Percentiles rank a stretch among this genome's conserved stretches.
These are phyloP conservation scores for Caenorhabditis latens DNA, from an alignment of 1,140 invertebrate genomes.

Conservation along the genomic window DNA sequence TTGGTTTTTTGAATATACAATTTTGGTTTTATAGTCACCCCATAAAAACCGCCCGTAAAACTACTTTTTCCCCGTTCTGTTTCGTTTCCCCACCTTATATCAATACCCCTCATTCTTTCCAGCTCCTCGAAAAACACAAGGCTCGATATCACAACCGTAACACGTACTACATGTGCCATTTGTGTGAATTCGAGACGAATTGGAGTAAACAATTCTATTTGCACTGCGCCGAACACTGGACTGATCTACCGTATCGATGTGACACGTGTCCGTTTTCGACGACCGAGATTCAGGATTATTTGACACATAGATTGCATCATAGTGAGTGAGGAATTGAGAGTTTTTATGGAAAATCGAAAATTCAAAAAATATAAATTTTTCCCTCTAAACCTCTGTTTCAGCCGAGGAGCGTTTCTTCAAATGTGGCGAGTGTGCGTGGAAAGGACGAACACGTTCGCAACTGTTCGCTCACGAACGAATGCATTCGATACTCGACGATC, in stretches of 20 bases:
- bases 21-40: too few species aligned
- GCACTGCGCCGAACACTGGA: constrained; percentile 81
- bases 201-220: constrained; percentile 82
- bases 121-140: constrained; percentile 58
- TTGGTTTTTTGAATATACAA: too few species aligned
- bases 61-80: too few species aligned
- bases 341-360: not conserved
- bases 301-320: constrained; percentile 81
- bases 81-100: too few species aligned
- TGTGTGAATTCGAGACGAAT: constrained; percentile 82
- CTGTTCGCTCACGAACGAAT: constrained; percentile 79
- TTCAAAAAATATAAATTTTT: constrained; percentile 1
- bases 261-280: constrained; percentile 81
- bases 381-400: too few species aligned
- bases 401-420: constrained; percentile 80
- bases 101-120: constrained; percentile 4
- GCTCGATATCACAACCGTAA: constrained; percentile 76
- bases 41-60: too few species aligned
- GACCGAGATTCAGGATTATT: constrained; percentile 80
- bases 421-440: constrained; percentile 79
- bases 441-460: constrained; percentile 80
- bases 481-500: constrained; percentile 78
- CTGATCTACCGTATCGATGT: constrained; percentile 81
- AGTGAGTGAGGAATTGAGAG: constrained; percentile 66
- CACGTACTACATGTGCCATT: constrained; percentile 82